Evolutionary conservation across 2,113 vertebrate genomes (phyloP).

Genomic region (Leucosticte australis): DNA sequence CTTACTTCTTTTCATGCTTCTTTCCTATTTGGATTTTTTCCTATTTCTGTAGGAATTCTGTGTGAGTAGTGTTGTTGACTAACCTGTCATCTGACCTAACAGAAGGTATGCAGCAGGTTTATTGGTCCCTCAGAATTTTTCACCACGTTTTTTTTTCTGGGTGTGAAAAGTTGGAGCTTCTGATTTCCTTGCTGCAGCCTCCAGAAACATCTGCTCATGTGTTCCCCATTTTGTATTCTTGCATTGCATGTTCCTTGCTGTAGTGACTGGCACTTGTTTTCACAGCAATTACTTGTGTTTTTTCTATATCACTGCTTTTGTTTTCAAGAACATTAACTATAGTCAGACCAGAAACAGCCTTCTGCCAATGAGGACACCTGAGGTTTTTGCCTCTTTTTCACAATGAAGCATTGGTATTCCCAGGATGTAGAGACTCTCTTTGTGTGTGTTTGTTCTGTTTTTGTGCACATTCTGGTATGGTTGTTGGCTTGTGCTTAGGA

Average conservation of each 20-base stretch:
- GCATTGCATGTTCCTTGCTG: background rate
- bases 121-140: background rate
- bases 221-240: background rate
- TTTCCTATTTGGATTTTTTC: background rate
- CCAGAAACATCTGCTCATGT: background rate
- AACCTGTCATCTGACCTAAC: background rate
- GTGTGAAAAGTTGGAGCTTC: background rate
- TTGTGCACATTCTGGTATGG: background rate
- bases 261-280: background rate
- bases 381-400: background rate
- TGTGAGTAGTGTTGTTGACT: background rate
- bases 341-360: background rate
- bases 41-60: background rate
- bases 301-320: background rate
- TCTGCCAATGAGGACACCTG: background rate
- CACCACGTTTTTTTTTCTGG: background rate
- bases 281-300: background rate
- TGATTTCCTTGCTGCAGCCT: accelerated
- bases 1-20: background rate
- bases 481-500: background rate
- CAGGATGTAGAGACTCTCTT: background rate
- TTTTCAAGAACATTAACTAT: background rate
- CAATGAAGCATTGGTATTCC: background rate
- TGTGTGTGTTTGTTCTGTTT: background rate
- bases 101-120: background rate